Evolutionary conservation across 2,113 vertebrate genomes (phyloP).

Genomic region (Neotoma lepida): DNA sequence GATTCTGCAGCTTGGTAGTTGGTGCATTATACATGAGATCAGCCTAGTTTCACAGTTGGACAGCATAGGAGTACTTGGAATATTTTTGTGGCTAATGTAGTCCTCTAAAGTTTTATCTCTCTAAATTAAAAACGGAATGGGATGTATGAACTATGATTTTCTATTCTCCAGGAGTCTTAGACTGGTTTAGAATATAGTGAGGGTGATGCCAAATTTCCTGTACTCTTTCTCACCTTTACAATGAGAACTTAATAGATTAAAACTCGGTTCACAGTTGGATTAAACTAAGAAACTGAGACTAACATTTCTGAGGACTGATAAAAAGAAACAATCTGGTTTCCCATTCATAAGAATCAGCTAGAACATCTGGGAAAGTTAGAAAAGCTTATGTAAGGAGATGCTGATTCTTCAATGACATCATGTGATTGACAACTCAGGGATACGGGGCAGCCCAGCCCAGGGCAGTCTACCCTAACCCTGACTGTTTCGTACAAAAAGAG

Average conservation of each 20-base stretch:
- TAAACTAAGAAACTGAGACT: not conserved
- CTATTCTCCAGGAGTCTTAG: constrained; percentile 9
- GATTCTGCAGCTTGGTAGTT: constrained; percentile 69
- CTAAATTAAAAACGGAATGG: constrained; percentile 44
- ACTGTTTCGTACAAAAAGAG: not conserved
- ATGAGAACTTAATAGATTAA: constrained; percentile 2
- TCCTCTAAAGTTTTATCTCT: constrained; percentile 49
- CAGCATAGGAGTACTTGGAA: constrained; percentile 50
- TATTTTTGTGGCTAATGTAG: constrained; percentile 61
- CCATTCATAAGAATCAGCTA: constrained; percentile 8
- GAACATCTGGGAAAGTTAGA: constrained; percentile 9
- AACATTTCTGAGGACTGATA: constrained; percentile 20
- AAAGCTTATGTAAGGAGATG: not conserved
- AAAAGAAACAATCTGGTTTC: not conserved
- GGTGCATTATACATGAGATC: constrained; percentile 76
- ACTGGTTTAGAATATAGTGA: constrained; percentile 26
- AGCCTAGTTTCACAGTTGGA: constrained; percentile 70
- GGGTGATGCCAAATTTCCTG: constrained; percentile 1
- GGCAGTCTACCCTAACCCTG: not conserved
- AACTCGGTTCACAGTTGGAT: not conserved
- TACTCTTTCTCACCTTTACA: constrained; percentile 13
- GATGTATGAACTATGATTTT: constrained; percentile 22
- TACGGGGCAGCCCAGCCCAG: no score
- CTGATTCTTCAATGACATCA: no score
- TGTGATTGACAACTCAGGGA: not conserved